Evolutionary conservation across 2,888 invertebrate genomes (phyloP).

Genomic region (Eumacrocentrus americanus): DNA sequence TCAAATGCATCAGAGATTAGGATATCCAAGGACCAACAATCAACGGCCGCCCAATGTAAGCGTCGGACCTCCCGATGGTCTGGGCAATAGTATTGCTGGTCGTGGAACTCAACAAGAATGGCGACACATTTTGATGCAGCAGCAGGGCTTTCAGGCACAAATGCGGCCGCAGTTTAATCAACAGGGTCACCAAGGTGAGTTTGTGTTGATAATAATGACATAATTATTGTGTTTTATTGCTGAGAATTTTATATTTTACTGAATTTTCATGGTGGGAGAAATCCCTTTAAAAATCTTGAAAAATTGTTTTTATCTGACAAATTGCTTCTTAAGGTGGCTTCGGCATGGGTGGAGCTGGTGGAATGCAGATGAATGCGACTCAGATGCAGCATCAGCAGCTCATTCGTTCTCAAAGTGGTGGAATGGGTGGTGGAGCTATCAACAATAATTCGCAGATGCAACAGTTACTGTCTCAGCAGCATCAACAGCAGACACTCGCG

Average conservation of each 20-base stretch:
- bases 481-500: conserved; percentile 63
- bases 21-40: conserved; percentile 61
- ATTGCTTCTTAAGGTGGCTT: conserved; percentile 51
- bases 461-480: conserved; percentile 63
- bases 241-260: too few species aligned
- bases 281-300: not conserved
- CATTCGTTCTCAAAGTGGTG: conserved; percentile 59
- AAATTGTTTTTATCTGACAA: not conserved
- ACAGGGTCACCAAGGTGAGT: conserved; percentile 61
- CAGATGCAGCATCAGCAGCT: conserved; percentile 64
- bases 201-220: too few species aligned
- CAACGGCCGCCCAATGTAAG: conserved; percentile 70
- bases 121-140: conserved; percentile 72
- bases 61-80: conserved; percentile 65
- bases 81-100: conserved; percentile 64
- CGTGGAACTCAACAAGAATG: conserved; percentile 63
- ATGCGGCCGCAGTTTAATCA: conserved; percentile 66
- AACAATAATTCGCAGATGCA: conserved; percentile 61
- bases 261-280: too few species aligned
- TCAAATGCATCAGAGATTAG: conserved; percentile 59
- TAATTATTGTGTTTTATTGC: too few species aligned
- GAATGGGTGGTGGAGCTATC: conserved; percentile 56
- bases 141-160: conserved; percentile 60
- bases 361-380: conserved; percentile 63
- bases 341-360: conserved; percentile 56